Percentiles rank a stretch among this genome's conserved stretches.
phyloP scores from a whole-genome alignment of 2,113 vertebrate genomes.

The Anas platyrhynchos region DNA sequence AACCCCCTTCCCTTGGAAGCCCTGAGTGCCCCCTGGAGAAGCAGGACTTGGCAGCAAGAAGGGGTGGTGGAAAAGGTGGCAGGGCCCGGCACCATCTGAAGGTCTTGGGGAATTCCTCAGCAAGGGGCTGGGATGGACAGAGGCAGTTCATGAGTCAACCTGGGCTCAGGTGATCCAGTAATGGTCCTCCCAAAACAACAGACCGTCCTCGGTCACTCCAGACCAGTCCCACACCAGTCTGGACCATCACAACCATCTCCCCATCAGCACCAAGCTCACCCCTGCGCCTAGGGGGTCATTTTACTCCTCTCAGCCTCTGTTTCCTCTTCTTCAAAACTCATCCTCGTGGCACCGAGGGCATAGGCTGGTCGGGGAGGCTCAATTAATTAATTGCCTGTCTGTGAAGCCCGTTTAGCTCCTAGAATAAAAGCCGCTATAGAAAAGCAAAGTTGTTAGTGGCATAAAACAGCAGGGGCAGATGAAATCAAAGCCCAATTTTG shows the following conservation, averaged over 20 bases:
- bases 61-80: neutral
- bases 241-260: no score
- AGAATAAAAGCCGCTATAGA: constrained; percentile 51
- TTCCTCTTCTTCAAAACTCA: constrained; percentile 17
- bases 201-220: neutral
- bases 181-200: no score
- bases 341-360: neutral
- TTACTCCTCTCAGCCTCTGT: neutral
- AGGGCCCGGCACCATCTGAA: no score
- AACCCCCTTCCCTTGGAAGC: neutral
- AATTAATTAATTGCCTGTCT: constrained; percentile 67
- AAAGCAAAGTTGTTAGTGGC: constrained; percentile 32
- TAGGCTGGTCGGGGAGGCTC: constrained; percentile 37
- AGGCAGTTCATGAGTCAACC: neutral
- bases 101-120: neutral
- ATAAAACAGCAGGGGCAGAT: constrained; percentile 48
- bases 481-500: constrained; percentile 41
- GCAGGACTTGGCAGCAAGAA: neutral
- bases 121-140: neutral
- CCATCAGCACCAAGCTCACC: neutral
- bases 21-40: neutral
- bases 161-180: neutral
- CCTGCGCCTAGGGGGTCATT: neutral
- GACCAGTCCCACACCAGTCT: neutral
- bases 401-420: constrained; percentile 54